phyloP scores from a whole-genome alignment of 2,113 vertebrate genomes.

The Bothrops jararaca region DNA sequence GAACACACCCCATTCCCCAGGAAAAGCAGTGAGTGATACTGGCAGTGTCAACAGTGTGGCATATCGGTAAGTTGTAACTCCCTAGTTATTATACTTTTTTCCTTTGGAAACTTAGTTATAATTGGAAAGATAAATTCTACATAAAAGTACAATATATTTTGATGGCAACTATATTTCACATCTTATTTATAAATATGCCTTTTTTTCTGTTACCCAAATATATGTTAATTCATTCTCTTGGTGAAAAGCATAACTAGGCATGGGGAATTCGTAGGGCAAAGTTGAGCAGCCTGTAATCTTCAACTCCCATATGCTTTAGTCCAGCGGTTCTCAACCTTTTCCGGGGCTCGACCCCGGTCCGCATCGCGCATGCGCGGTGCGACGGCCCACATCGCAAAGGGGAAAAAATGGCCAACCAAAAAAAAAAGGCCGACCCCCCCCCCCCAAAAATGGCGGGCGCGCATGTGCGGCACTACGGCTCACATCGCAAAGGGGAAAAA shows the following conservation, averaged over 20 bases:
- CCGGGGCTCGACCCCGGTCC: too few species aligned
- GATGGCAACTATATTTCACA: neutral
- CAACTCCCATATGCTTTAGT: neutral
- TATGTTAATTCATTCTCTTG: neutral
- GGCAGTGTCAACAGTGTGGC: slow-evolving; percentile 46
- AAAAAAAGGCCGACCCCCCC: too few species aligned
- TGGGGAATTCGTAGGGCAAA: neutral
- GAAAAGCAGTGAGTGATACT: slow-evolving; percentile 62
- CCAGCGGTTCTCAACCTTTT: too few species aligned
- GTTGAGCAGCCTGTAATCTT: neutral
- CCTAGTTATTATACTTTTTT: neutral
- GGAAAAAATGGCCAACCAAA: too few species aligned
- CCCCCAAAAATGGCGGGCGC: too few species aligned
- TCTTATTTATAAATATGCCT: neutral
- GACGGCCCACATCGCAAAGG: too few species aligned
- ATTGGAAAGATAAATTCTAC: neutral
- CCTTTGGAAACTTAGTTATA: neutral
- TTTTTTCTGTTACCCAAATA: neutral
- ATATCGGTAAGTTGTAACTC: slow-evolving; percentile 63
- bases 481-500: too few species aligned
- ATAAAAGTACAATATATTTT: neutral
- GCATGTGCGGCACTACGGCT: too few species aligned
- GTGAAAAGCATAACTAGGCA: neutral
- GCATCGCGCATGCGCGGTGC: too few species aligned
- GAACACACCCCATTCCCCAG: slow-evolving; percentile 67